Conservation (phyloP, 2,797 vertebrate species). For the Poecilia gillii region DNA sequence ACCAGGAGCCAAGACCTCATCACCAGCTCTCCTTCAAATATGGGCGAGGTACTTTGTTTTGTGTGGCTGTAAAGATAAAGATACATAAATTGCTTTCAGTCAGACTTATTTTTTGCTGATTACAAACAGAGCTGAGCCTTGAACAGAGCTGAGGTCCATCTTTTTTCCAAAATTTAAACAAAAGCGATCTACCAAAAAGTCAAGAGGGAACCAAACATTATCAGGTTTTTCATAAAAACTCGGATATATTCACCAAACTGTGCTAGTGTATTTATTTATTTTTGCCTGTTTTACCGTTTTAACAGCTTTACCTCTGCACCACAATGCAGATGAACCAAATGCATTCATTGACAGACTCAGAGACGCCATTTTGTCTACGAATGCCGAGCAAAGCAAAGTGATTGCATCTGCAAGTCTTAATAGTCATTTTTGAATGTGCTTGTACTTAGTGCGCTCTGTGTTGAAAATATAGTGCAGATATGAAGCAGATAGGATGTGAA, state of each 20-base stretch:
- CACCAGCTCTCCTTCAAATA: background rate
- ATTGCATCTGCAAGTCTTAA: background rate
- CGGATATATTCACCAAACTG: background rate
- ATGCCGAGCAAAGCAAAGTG: background rate
- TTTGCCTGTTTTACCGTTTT: background rate
- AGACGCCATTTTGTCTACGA: no score
- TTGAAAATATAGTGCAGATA: background rate
- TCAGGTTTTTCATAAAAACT: background rate
- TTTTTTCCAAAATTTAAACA: background rate
- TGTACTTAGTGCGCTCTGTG: background rate
- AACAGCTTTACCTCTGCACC: background rate
- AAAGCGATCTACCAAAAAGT: background rate
- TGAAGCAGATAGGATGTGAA: background rate
- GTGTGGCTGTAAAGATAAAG: background rate
- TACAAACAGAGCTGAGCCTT: background rate
- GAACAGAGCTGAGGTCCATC: no score
- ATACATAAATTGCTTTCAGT: background rate
- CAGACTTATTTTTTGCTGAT: background rate
- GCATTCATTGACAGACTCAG: no score
- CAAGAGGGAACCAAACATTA: background rate
- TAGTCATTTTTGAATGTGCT: background rate
- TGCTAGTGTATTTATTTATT: background rate
- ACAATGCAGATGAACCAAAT: background rate
- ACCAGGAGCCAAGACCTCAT: background rate
- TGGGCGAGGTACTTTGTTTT: background rate